phyloP scores from a whole-genome alignment of 2,797 vertebrate species.

The Acipenser oxyrinchus region DNA sequence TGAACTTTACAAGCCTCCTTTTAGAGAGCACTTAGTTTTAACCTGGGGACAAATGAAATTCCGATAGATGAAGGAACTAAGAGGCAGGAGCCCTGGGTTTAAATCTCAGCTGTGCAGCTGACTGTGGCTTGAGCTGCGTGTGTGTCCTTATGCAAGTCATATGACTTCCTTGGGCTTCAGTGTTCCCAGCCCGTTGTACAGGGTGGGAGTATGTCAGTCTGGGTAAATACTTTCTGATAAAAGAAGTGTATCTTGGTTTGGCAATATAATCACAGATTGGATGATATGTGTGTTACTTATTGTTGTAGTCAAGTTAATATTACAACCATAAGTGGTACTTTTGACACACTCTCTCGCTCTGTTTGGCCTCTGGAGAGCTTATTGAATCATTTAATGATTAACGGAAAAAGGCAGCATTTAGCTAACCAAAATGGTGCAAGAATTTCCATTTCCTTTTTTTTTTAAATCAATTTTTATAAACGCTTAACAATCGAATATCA shows the following conservation, averaged over 20 bases:
- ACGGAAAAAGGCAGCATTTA: too few relatives aligned
- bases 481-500: too few relatives aligned
- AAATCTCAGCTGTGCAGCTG: neutral
- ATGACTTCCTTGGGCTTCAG: conserved; percentile 9
- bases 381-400: too few relatives aligned
- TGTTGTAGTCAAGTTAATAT: too few relatives aligned
- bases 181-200: neutral
- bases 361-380: too few relatives aligned
- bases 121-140: neutral
- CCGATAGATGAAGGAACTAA: neutral
- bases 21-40: neutral
- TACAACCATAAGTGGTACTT: conserved; percentile 26
- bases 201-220: too few relatives aligned
- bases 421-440: too few relatives aligned
- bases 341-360: neutral
- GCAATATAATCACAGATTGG: conserved; percentile 43
- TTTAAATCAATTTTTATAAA: too few relatives aligned
- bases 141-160: neutral
- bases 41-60: neutral
- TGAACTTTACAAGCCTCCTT: neutral
- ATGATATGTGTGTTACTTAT: too few relatives aligned
- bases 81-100: neutral
- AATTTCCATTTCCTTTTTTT: too few relatives aligned
- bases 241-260: conserved; percentile 21
- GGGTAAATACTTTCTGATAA: neutral